A percentile compares a stretch with the other conserved stretches of the same genome.
phyloP scores from a whole-genome alignment of 2,797 vertebrate genomes.

The Austrolebias charrua region DNA sequence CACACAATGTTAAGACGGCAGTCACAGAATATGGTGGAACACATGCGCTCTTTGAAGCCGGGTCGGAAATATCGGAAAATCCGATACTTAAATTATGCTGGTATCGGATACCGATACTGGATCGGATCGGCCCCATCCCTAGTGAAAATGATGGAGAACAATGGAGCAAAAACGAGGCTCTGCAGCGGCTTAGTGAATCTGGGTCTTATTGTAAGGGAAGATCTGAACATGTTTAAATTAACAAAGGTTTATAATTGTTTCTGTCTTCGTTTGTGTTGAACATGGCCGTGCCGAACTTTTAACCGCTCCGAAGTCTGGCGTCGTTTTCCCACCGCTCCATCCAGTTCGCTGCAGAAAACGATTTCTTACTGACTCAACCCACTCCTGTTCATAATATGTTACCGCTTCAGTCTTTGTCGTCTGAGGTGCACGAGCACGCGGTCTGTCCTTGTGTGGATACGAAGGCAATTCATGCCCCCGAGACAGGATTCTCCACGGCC shows the following conservation, averaged over 20 bases:
- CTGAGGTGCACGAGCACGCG: constrained; percentile 52
- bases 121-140: no score
- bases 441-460: constrained; percentile 58
- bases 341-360: constrained; percentile 72
- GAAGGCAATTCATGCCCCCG: constrained; percentile 64
- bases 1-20: no score
- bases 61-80: no score
- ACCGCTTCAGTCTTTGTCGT: constrained; percentile 51
- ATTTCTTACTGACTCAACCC: constrained; percentile 64
- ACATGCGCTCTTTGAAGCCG: no score
- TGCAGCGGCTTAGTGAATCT: no score
- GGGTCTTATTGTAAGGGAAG: no score
- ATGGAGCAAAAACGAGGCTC: no score
- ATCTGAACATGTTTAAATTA: no score
- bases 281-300: constrained; percentile 43
- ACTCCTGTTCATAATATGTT: constrained; percentile 59
- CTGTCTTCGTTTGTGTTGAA: constrained; percentile 11
- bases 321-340: constrained; percentile 56
- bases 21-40: no score
- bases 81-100: no score
- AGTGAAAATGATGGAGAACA: no score
- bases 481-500: constrained; percentile 66
- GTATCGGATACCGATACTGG: no score
- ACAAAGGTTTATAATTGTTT: constrained; percentile 1
- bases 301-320: constrained; percentile 64